Percentiles rank a stretch among this genome's conserved stretches.
phyloP scores from a whole-genome alignment of 2,888 invertebrate species.

The Ennomos fuscantarius region DNA sequence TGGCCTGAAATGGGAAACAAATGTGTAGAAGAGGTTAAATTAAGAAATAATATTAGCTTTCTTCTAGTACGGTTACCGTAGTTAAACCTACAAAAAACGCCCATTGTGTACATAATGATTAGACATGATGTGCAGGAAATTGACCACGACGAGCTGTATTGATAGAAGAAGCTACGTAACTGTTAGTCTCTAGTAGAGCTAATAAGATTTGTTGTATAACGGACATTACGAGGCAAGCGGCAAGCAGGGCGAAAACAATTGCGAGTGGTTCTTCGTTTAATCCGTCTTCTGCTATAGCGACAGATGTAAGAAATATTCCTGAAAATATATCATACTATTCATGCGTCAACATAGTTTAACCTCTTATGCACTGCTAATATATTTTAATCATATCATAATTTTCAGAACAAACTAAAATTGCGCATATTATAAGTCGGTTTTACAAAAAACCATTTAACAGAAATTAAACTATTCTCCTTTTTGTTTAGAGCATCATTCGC shows the following conservation, averaged over 20 bases:
- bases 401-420: too few species aligned
- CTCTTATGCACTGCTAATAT: too few species aligned
- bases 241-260: constrained; percentile 70
- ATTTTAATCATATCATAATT: too few species aligned
- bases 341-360: too few species aligned
- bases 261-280: constrained; percentile 60
- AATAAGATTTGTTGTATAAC: constrained; percentile 77
- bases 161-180: constrained; percentile 62
- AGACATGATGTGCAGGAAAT: constrained; percentile 57
- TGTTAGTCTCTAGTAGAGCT: constrained; percentile 61
- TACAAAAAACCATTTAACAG: neutral
- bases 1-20: neutral
- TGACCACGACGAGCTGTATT: constrained; percentile 52
- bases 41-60: constrained; percentile 22
- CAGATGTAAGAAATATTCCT: neutral
- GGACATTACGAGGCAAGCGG: constrained; percentile 60
- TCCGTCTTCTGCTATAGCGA: constrained; percentile 34
- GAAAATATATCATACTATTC: neutral
- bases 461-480: constrained; percentile 33
- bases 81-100: constrained; percentile 33
- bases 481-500: constrained; percentile 46
- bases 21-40: constrained; percentile 5
- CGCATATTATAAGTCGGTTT: too few species aligned
- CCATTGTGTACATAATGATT: constrained; percentile 48
- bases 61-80: constrained; percentile 30